A percentile compares a stretch with the other conserved stretches of the same genome.
These are phyloP conservation scores for Dynastes maya DNA, from an alignment of 2,888 invertebrate genomes.

Conservation along the genomic window DNA sequence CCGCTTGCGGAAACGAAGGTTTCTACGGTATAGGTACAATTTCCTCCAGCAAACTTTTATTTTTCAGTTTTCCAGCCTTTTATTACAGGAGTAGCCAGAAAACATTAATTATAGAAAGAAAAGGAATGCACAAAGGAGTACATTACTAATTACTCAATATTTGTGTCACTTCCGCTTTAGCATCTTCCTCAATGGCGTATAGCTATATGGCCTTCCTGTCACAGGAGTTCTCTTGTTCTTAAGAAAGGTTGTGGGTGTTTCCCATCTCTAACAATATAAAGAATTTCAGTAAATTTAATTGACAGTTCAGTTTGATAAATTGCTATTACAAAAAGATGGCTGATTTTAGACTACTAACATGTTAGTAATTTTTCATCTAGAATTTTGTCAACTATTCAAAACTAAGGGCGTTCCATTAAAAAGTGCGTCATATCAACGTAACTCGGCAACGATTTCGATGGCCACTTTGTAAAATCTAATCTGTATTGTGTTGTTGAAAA, in stretches of 20 bases:
- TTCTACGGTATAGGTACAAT: conserved; percentile 98
- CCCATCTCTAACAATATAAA: conserved; percentile 87
- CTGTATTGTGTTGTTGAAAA: too few species aligned
- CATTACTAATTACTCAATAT: conserved; percentile 74
- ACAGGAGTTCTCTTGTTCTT: conserved; percentile 97
- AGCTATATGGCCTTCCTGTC: conserved; percentile 99
- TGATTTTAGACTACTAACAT: too few species aligned
- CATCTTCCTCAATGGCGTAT: conserved; percentile 87
- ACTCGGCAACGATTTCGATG: too few species aligned
- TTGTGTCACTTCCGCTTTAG: conserved; percentile 88
- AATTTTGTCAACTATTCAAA: too few species aligned
- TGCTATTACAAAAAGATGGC: too few species aligned
- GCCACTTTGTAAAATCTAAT: too few species aligned
- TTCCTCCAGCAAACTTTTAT: conserved; percentile 99
- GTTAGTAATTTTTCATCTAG: too few species aligned
- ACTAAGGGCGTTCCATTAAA: too few species aligned
- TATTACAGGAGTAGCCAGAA: conserved; percentile 94
- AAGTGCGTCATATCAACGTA: too few species aligned
- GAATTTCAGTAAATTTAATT: conserved; percentile 27
- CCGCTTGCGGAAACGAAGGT: conserved; percentile 96
- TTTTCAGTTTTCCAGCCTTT: conserved; percentile 97
- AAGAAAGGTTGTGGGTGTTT: conserved; percentile 99
- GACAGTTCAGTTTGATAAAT: too few species aligned
- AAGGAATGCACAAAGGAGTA: neutral
- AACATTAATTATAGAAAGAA: neutral